Evolutionary conservation across 2,113 vertebrate species (phyloP).

Genomic region (Leptodactylus fuscus): DNA sequence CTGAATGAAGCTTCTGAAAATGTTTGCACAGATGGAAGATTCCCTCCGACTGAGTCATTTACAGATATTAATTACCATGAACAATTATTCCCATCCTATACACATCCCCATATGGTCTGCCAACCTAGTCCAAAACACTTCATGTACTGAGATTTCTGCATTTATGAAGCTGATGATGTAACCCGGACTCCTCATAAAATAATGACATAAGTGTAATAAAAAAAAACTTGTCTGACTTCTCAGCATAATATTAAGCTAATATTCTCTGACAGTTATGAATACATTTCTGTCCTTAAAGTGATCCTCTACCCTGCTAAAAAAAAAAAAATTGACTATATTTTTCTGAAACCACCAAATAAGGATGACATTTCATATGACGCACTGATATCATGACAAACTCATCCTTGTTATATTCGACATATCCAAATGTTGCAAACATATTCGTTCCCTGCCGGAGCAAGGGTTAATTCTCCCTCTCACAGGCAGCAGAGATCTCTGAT

Average conservation of each 20-base stretch:
- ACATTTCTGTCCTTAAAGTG: not conserved
- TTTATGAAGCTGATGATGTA: not conserved
- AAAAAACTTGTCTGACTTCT: not conserved
- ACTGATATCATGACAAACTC: not conserved
- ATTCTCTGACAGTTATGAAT: not conserved
- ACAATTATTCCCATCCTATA: not conserved
- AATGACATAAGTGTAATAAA: not conserved
- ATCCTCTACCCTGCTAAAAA: no score
- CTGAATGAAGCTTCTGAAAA: not conserved
- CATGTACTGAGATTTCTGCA: not conserved
- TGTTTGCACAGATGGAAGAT: not conserved
- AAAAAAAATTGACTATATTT: not conserved
- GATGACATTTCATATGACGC: not conserved
- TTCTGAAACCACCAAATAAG: not conserved
- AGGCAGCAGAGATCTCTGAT: constrained; percentile 22
- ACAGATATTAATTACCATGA: constrained; percentile 6
- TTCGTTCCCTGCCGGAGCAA: not conserved
- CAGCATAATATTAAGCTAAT: not conserved
- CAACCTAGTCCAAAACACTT: constrained; percentile 1
- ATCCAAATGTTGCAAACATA: not conserved
- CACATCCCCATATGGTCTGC: constrained; percentile 7
- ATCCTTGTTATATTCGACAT: not conserved
- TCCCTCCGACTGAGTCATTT: constrained; percentile 18
- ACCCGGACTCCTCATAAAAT: not conserved
- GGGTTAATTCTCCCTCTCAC: constrained; percentile 29